phyloP scores from a whole-genome alignment of 2,888 invertebrate genomes.

The Tigriopus californicus region DNA sequence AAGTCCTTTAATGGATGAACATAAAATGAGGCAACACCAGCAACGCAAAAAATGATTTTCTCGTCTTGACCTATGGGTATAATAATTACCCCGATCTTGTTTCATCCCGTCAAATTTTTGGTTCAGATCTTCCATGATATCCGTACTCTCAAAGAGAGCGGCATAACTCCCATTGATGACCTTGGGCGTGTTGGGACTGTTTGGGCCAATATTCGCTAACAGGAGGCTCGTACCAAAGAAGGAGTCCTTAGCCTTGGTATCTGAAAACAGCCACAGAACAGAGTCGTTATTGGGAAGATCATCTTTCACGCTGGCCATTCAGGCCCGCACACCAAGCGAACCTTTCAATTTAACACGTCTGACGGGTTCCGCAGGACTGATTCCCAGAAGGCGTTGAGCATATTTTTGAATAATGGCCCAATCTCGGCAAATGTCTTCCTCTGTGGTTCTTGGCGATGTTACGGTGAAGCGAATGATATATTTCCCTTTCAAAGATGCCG shows the following conservation, averaged over 20 bases:
- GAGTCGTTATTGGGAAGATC: slow-evolving; percentile 11
- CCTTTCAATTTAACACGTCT: slow-evolving; percentile 19
- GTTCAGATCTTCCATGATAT: slow-evolving; percentile 46
- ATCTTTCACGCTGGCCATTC: background rate
- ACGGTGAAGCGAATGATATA: slow-evolving; percentile 79
- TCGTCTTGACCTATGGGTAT: too few relatives aligned
- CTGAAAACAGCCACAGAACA: slow-evolving; percentile 25
- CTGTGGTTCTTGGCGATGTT: slow-evolving; percentile 57
- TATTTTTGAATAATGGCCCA: slow-evolving; percentile 40
- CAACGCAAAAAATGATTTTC: too few relatives aligned
- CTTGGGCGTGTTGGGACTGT: slow-evolving; percentile 83
- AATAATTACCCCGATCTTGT: too few relatives aligned
- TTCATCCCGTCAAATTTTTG: slow-evolving; percentile 37
- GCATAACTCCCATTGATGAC: slow-evolving; percentile 85
- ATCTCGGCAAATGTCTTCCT: slow-evolving; percentile 43
- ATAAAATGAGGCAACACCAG: too few relatives aligned
- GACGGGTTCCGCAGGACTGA: slow-evolving; percentile 19
- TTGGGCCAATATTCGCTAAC: slow-evolving; percentile 45
- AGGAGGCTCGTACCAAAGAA: slow-evolving; percentile 82
- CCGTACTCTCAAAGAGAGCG: slow-evolving; percentile 65
- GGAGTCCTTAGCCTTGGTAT: slow-evolving; percentile 60
- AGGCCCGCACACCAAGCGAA: too few relatives aligned
- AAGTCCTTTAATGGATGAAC: too few relatives aligned
- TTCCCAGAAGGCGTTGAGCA: slow-evolving; percentile 25
- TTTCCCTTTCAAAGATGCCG: slow-evolving; percentile 65